Base-by-base conservation (phyloP, 2,888 invertebrate genomes). In the Oligia strigilis region DNA sequence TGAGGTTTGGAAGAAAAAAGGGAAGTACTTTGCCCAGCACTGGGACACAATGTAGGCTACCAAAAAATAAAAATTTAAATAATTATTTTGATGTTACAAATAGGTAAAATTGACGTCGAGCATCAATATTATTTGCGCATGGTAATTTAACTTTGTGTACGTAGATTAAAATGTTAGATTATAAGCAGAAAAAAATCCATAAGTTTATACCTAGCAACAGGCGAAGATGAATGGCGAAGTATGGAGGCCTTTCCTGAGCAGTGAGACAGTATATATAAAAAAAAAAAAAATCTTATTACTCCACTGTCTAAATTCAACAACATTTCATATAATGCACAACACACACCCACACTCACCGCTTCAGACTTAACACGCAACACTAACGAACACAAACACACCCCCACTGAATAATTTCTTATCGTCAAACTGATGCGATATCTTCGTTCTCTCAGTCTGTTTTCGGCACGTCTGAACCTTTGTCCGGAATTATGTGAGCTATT, bases 401-500 rank as follows among this genome's bases (percentile, higher is more conserved):
- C 49, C 76, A 43, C 65, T 66, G 72, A 77, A 84, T 81, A 82
- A 82, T 86, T 82, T 73, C 78, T 77, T 86, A 85, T 81, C 82
- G 52, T 72, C 75, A 77, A 66, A 79, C 79, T 81, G 83, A 83
- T 81, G 77, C 77, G 80, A 87, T 86, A 86, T 82, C 86, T 80
- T 49, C 64, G 55, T 55, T 72, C 75, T 77, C 77, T 78, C 78
- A 84, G 74, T 84, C 90, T 88, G 90, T 89, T 90, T 90, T 90
- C 90, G 88, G 86, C 91, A 89, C 89, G 85, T 88, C 83, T 83
- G 78, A 75, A 72, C 86, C 87, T 91, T 90, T 91, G 89, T 90
- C 82, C 88, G 89, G 85, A 91, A 91, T 93, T 91, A 91, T 91
- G 90, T 90, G 91, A 88, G 93, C 92, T 91, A 93, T 94, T 91